phyloP scores from a whole-genome alignment of 2,113 vertebrate species.

The Triplophysa siluroides region DNA sequence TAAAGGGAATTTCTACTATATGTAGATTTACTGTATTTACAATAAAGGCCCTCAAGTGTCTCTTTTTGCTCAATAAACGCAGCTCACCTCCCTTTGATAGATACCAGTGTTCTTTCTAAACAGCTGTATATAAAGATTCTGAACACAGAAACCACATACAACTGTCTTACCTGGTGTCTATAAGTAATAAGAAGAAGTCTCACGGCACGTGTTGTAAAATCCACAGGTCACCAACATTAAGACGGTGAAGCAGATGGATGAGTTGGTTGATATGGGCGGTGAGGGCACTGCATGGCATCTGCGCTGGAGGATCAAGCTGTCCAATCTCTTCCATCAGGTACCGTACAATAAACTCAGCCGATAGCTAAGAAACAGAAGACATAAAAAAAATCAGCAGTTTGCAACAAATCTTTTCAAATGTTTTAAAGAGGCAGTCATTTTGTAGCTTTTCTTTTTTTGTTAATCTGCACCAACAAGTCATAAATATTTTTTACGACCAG shows the following conservation, averaged over 20 bases:
- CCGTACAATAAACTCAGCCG: not conserved
- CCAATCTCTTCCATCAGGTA: conserved; percentile 89
- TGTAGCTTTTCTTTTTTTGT: too few species aligned
- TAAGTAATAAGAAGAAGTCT: not conserved
- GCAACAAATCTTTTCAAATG: too few species aligned
- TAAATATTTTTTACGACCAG: too few species aligned
- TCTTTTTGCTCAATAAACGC: not conserved
- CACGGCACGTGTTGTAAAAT: conserved; percentile 10
- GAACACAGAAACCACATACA: not conserved
- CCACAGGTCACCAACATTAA: conserved; percentile 94
- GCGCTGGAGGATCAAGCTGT: conserved; percentile 86
- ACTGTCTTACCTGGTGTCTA: not conserved
- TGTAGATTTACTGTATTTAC: too few species aligned
- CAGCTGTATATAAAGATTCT: too few species aligned
- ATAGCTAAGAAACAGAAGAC: too few species aligned
- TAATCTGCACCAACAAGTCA: too few species aligned
- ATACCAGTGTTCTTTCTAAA: too few species aligned
- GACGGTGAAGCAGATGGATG: conserved; percentile 91
- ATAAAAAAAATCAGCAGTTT: too few species aligned
- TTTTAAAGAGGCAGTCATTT: too few species aligned
- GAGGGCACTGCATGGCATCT: conserved; percentile 87
- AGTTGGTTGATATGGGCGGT: conserved; percentile 87
- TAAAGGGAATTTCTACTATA: too few species aligned
- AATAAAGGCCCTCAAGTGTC: too few species aligned
- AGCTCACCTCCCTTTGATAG: not conserved